Percentiles rank a stretch among this genome's conserved stretches.
These are phyloP conservation scores for Nemapogon koenigi DNA, from an alignment of 2,888 invertebrate species.

Conservation along the genomic window DNA sequence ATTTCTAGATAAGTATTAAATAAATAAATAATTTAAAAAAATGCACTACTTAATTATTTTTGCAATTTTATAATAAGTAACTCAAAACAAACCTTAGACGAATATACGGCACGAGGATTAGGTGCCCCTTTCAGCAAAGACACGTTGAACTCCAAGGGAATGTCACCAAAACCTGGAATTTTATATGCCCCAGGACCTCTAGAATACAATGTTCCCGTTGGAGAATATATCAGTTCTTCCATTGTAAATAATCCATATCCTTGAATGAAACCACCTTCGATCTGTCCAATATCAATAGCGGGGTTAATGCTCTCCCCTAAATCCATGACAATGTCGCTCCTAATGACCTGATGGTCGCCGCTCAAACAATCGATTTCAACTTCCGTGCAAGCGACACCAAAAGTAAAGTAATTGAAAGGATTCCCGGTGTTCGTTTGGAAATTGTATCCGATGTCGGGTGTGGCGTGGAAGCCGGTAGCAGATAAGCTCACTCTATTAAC, in stretches of 20 bases:
- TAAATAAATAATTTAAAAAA: too few species aligned
- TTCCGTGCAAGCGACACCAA: constrained; percentile 84
- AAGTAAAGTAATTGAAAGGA: constrained; percentile 85
- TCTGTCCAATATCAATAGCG: constrained; percentile 95
- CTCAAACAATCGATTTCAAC: constrained; percentile 95
- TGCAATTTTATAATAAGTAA: too few species aligned
- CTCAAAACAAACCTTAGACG: constrained; percentile 82
- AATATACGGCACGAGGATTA: constrained; percentile 91
- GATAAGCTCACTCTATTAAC: constrained; percentile 79
- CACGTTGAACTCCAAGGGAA: constrained; percentile 92
- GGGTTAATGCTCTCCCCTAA: constrained; percentile 94
- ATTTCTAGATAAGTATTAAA: too few species aligned
- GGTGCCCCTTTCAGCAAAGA: constrained; percentile 88
- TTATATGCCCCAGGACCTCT: constrained; percentile 94
- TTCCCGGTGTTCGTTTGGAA: constrained; percentile 73
- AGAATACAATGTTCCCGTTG: constrained; percentile 80
- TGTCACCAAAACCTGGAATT: constrained; percentile 91
- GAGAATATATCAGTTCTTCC: constrained; percentile 89
- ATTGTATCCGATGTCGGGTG: constrained; percentile 76
- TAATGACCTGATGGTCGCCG: constrained; percentile 88
- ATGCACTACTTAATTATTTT: too few species aligned
- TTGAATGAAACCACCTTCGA: constrained; percentile 94
- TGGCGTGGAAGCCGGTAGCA: constrained; percentile 83
- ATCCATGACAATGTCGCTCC: constrained; percentile 97
- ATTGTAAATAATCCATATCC: constrained; percentile 92